Base-by-base conservation (phyloP, 2,888 invertebrate species). In the Cosmia pyralina region DNA sequence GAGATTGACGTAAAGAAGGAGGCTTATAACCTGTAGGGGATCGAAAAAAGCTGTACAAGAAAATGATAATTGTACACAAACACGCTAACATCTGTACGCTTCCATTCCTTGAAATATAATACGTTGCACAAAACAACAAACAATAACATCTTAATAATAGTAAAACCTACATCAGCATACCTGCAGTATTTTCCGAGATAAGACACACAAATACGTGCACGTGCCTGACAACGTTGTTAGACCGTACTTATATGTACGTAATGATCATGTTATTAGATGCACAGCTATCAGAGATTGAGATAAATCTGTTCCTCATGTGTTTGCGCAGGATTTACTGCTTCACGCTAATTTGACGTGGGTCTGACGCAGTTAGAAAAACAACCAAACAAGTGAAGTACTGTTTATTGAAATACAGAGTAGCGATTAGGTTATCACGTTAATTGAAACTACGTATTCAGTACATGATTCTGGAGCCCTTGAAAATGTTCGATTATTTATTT, bases 201-300 rank as follows among this genome's bases (percentile, higher is more conserved):
- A 69, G 41, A 44, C 17, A 34, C 11, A 34, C 44, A 62, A 60
- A 72, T 44, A 22, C 7, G 7, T 17, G 13, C 64, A 81, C 72
- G 59, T 69, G 53, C 19, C 8, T 0, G 28, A n/a, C 4, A 34
- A 69, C 55, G 22, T 63, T 15, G 41, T 41, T 44, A 28, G 3
- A 41, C 52, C 44, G 50, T 57, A 38, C 28, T 58, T 50, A 79
- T 67, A 69, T 46, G 79, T 67, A 67, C 65, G 58, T 55, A 70
- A 67, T 59, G 22, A 52, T 69, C 41, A 66, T 77, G 57, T 13
- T 59, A 41, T 34, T 53, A 50, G 13, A 74, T 55, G 60, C 34
- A 77, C 11, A 13, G 48, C 50, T 78, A 81, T 82, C 69, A 62
- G 60, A 69, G 65, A 75, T 82, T 78, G 6, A 66, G 68, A 63